A percentile compares a stretch with the other conserved stretches of the same genome.
Conservation (phyloP, 2,797 vertebrate species). For the Ciconia nigra region DNA sequence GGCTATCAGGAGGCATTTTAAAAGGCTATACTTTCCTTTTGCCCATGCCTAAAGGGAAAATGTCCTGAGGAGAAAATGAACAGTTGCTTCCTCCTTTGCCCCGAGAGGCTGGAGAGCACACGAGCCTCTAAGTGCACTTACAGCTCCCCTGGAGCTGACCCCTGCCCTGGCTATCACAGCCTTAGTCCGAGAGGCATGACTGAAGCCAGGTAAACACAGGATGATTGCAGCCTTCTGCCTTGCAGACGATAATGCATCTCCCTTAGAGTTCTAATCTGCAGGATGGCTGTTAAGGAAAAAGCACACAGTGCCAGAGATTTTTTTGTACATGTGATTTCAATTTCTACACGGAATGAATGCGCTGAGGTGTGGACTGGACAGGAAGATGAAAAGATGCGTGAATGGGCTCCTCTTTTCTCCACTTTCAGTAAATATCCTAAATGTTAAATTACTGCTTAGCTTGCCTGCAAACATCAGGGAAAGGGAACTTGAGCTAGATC, state of each 20-base stretch:
- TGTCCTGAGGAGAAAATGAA: not conserved
- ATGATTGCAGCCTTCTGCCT: not conserved
- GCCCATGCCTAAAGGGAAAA: not conserved
- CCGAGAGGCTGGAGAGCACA: not conserved
- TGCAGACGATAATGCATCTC: not conserved
- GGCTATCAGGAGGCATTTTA: not conserved
- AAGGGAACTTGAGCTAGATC: not conserved
- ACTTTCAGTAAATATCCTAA: not conserved
- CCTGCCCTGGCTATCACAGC: not conserved
- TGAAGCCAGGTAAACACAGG: not conserved
- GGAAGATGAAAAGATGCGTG: not conserved
- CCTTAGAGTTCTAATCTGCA: not conserved
- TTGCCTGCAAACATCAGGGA: not conserved
- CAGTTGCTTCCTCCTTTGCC: not conserved
- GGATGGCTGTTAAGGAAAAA: constrained; percentile 5
- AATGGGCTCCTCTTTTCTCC: not conserved
- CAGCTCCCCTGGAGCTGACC: not conserved
- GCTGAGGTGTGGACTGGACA: not conserved
- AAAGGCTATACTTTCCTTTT: not conserved
- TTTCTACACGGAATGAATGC: not conserved
- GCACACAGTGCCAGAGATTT: not conserved
- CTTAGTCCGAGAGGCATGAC: not conserved
- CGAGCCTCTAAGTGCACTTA: not conserved
- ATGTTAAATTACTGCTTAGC: not conserved
- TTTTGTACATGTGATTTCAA: not conserved